Evolutionary conservation across 2,888 invertebrate genomes (phyloP).

Genomic region (Lasioglossum figueresi): DNA sequence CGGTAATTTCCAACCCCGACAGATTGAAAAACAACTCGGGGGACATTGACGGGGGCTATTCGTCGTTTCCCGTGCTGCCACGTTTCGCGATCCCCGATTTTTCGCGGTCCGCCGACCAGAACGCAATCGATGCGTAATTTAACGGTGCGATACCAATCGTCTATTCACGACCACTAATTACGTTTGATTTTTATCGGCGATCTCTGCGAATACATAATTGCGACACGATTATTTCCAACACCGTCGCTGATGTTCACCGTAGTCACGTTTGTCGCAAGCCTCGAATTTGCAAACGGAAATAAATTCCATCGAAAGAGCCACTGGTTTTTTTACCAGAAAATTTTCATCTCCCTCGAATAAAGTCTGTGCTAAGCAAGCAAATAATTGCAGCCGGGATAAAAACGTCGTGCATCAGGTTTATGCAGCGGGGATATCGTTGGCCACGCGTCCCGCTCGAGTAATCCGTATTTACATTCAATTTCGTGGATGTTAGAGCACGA

Average conservation of each 20-base stretch:
- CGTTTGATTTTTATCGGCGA: neutral
- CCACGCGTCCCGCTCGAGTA: constrained; percentile 20
- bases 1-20: constrained; percentile 25
- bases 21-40: constrained; percentile 25
- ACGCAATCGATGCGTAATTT: neutral
- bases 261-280: neutral
- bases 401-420: neutral
- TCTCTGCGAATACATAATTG: no score
- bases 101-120: neutral
- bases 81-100: neutral
- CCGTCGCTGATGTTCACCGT: neutral
- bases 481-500: constrained; percentile 9
- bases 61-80: neutral
- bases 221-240: no score
- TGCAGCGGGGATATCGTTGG: neutral
- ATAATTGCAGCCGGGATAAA: neutral
- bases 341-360: neutral
- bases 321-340: neutral
- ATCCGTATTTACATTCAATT: constrained; percentile 30
- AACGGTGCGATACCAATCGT: neutral
- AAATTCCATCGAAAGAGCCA: neutral
- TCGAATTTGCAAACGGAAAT: neutral
- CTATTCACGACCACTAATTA: neutral
- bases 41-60: constrained; percentile 5
- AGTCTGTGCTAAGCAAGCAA: neutral